Evolutionary conservation across 2,888 invertebrate species (phyloP), one percentile per base, ranked within the genome.

Genomic region (Pimpla rufipes): DNA sequence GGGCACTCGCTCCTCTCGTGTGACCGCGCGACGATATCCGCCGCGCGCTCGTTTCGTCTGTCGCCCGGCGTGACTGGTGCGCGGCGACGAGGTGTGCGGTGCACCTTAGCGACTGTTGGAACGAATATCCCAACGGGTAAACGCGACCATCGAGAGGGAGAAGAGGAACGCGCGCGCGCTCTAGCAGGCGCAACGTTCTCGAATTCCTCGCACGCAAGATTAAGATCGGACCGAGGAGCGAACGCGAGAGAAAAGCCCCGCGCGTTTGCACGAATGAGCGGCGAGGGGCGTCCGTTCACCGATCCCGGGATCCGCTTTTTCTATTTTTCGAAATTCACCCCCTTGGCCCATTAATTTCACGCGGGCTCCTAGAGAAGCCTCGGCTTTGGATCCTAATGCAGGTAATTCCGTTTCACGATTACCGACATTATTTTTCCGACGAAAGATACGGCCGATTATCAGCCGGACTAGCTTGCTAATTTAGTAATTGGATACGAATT

Each of bases 161-260:
- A 71, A n/a, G 35, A 47, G 52, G 57, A 68, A 66, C 40, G 70
- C 73, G 70, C 64, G 37, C 68, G 62, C 81, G 79, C 67, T 16
- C 67, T n/a, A 67, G 40, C 40, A 59, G 47, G 86, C 87, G 84
- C 81, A 85, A 82, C 85, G 85, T 88, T 90, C 88, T 88, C 87
- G 87, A 88, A 89, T 90, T 89, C 89, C 88, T 88, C 80, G 83
- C 85, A 67, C 84, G 76, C 42, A 67, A 88, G 89, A 90, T 90
- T 88, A 88, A 88, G 88, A 90, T 89, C 89, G 85, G 82, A 52
- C 79, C 82, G 57, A 52, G 73, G n/a, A 16, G 62, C 29, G 57
- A 59, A 21, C 18, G 40, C 40, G 16, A 16, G 59, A 62, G 16
- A 37, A 37, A 62, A 59, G 59, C 11, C n/a, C 18, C n/a, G n/a